A percentile compares a stretch with the other conserved stretches of the same genome.
Conservation (phyloP, 2,113 vertebrate species). For the Todiramphus saurophagus region DNA sequence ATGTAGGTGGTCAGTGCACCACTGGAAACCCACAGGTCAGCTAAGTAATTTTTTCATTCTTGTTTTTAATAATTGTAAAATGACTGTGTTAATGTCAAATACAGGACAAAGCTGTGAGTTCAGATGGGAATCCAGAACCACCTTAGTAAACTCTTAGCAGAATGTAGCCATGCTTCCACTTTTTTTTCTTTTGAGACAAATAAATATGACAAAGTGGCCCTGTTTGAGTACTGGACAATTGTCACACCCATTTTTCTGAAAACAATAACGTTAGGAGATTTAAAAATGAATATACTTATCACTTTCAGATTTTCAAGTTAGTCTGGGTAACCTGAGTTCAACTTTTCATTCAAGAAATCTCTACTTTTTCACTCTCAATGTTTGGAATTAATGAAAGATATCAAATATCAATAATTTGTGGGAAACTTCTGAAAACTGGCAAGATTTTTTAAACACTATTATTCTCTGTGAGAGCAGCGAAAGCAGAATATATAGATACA, state of each 20-base stretch:
- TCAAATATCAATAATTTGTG: not conserved
- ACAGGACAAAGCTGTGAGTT: not conserved
- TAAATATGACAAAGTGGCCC: not conserved
- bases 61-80: not conserved
- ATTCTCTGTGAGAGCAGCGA: not conserved
- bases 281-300: not conserved
- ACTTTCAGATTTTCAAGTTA: not conserved
- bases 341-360: not conserved
- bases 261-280: rapidly evolving
- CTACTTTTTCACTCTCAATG: not conserved
- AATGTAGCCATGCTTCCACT: rapidly evolving
- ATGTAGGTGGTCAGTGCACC: not conserved
- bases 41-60: not conserved
- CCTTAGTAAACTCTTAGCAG: not conserved
- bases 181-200: not conserved
- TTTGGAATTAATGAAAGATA: not conserved
- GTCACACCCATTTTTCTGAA: not conserved
- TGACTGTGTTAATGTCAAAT: not conserved
- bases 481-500: not conserved
- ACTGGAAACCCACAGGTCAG: not conserved
- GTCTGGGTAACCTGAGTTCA: not conserved
- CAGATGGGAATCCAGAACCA: not conserved
- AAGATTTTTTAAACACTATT: not conserved
- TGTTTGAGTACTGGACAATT: not conserved
- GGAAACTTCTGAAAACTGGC: not conserved